Conservation (phyloP, 2,797 vertebrate species). For the Premnoplex brunnescens region DNA sequence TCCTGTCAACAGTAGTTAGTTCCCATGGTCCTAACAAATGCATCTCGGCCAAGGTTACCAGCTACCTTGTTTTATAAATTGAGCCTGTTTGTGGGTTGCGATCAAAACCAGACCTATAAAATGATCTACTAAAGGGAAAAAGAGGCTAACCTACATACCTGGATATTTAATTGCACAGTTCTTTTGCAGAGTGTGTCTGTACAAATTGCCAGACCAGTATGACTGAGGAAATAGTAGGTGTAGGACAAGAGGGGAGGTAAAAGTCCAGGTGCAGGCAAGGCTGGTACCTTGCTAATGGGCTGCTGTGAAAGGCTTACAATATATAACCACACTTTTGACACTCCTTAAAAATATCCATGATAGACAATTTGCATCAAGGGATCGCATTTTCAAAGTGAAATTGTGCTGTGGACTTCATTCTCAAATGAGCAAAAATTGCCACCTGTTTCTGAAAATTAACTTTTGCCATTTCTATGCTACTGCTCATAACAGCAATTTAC, state of each 20-base stretch:
- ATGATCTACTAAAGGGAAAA: not conserved
- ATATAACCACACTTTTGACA: not conserved
- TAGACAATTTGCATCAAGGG: not conserved
- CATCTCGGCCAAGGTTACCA: not conserved
- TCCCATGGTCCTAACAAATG: not conserved
- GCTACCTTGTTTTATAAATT: not conserved
- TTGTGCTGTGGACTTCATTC: not conserved
- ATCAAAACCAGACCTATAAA: not conserved
- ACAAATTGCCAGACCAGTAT: not conserved
- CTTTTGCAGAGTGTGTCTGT: not conserved
- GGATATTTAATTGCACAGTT: not conserved
- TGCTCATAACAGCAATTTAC: not conserved
- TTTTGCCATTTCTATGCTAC: not conserved
- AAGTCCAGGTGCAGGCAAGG: not conserved
- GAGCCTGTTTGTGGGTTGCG: not conserved
- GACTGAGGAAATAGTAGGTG: not conserved
- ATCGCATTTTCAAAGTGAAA: not conserved
- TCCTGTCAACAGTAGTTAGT: not conserved
- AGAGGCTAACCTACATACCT: fast-evolving
- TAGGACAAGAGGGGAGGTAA: not conserved
- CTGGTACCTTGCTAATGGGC: not conserved
- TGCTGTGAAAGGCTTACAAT: not conserved
- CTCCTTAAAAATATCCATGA: fast-evolving
- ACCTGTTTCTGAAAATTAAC: not conserved
- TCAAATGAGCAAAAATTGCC: not conserved